Evolutionary conservation across 2,888 invertebrate species (phyloP).

Genomic region (Pandemis corylana): DNA sequence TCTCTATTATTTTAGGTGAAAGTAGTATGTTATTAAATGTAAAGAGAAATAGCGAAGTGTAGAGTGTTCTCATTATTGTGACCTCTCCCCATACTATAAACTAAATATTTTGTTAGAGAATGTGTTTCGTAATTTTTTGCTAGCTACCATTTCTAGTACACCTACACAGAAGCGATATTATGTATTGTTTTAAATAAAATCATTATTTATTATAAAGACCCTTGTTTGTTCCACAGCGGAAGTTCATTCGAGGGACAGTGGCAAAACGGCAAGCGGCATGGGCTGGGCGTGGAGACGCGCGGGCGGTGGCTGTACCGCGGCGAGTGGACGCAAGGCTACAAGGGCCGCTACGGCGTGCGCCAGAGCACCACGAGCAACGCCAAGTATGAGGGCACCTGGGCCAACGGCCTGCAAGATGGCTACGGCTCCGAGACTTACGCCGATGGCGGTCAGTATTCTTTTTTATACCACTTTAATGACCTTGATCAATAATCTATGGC

Average conservation of each 20-base stretch:
- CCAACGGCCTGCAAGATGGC: constrained; percentile 99
- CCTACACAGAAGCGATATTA: too few species aligned
- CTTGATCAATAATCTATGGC: too few species aligned
- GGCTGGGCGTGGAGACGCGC: constrained; percentile 98
- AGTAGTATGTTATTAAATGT: too few species aligned
- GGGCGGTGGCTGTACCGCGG: constrained; percentile 99
- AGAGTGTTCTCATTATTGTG: too few species aligned
- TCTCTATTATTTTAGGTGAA: too few species aligned
- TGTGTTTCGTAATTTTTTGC: too few species aligned
- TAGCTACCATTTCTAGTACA: too few species aligned
- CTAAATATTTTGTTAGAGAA: too few species aligned
- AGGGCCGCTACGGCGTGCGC: constrained; percentile 98
- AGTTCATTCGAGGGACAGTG: constrained; percentile 99
- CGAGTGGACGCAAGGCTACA: constrained; percentile 99
- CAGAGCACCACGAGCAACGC: constrained; percentile 98
- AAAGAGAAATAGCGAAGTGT: too few species aligned
- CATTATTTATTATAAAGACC: not conserved
- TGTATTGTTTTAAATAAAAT: too few species aligned
- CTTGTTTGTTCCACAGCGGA: constrained; percentile 87
- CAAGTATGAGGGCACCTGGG: constrained; percentile 99
- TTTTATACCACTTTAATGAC: not conserved
- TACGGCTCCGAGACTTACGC: constrained; percentile 99
- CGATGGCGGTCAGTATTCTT: constrained; percentile 94
- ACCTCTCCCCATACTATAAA: too few species aligned
- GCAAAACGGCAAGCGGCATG: constrained; percentile 99